Evolutionary conservation across 2,888 invertebrate species (phyloP).

Genomic region (Tholera decimalis): DNA sequence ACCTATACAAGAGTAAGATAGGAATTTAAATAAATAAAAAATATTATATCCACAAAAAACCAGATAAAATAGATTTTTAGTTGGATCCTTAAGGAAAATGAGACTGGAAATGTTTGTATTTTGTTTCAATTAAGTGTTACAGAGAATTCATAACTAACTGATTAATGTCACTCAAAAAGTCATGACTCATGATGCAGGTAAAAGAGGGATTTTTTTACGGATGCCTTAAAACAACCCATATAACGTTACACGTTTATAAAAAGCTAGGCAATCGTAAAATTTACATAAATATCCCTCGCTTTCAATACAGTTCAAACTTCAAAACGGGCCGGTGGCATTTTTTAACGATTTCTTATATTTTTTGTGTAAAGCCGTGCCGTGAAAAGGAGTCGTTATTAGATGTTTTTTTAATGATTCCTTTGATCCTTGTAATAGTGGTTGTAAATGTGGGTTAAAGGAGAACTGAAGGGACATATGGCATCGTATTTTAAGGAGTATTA

Average conservation of each 20-base stretch:
- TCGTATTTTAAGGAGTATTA: constrained; percentile 55
- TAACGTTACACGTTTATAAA: constrained; percentile 3
- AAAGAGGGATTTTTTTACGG: constrained; percentile 2
- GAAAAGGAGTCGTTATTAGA: constrained; percentile 59
- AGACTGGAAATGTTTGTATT: no score
- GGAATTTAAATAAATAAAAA: no score
- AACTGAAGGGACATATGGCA: constrained; percentile 59
- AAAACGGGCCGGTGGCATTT: constrained; percentile 54
- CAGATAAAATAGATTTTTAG: background rate
- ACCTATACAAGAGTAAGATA: no score
- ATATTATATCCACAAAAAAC: no score
- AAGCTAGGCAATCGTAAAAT: constrained; percentile 40
- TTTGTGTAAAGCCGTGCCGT: constrained; percentile 54
- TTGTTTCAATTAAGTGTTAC: background rate
- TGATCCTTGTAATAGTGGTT: constrained; percentile 81
- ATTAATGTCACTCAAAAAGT: background rate
- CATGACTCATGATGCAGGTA: constrained; percentile 2
- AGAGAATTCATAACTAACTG: background rate
- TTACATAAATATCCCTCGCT: constrained; percentile 39
- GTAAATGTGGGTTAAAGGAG: constrained; percentile 76
- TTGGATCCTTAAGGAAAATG: background rate
- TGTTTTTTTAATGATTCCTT: constrained; percentile 82
- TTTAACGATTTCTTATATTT: constrained; percentile 58
- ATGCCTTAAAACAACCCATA: constrained; percentile 6
- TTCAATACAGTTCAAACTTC: constrained; percentile 57